A percentile compares a stretch with the other conserved stretches of the same genome.
Evolutionary conservation across 2,113 vertebrate species (phyloP).

Genomic region (Sclerurus mexicanus): DNA sequence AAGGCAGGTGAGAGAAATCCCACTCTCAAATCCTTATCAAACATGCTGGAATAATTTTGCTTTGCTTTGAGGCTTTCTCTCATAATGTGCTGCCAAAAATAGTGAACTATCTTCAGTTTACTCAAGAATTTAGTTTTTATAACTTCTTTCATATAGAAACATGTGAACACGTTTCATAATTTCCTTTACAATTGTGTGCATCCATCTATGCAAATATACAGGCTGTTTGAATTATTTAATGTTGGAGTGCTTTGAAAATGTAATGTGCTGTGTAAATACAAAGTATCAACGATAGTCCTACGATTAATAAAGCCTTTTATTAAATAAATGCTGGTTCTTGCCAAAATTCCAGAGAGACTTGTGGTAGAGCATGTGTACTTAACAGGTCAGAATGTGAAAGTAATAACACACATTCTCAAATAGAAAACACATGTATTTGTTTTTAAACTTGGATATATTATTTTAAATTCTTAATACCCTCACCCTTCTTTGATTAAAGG

Average conservation of each 20-base stretch:
- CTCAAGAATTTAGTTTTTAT: conserved; percentile 25
- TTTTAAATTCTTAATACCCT: conserved; percentile 68
- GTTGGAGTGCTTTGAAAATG: conserved; percentile 31
- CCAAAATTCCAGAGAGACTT: conserved; percentile 69
- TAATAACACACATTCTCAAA: conserved; percentile 70
- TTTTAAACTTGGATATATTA: conserved; percentile 58
- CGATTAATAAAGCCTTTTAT: conserved; percentile 61
- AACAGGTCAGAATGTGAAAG: conserved; percentile 73
- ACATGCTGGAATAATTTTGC: conserved; percentile 23
- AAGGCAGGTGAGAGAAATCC: conserved; percentile 13
- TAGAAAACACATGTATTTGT: conserved; percentile 70
- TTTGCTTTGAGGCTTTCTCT: background rate
- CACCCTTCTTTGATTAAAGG: conserved; percentile 69
- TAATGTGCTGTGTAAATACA: conserved; percentile 41
- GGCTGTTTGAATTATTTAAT: conserved; percentile 52
- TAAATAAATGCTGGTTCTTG: conserved; percentile 49
- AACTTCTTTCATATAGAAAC: conserved; percentile 41
- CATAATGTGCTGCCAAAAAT: background rate
- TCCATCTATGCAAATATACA: conserved; percentile 49
- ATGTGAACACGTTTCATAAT: conserved; percentile 35
- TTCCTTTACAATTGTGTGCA: conserved; percentile 50
- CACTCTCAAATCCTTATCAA: background rate
- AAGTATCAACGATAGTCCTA: conserved; percentile 41
- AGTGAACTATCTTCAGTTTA: conserved; percentile 25
- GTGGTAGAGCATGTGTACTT: conserved; percentile 68